These are phyloP conservation scores for Ambastaia sidthimunki DNA, from an alignment of 2,797 vertebrate species.

Conservation along the genomic window DNA sequence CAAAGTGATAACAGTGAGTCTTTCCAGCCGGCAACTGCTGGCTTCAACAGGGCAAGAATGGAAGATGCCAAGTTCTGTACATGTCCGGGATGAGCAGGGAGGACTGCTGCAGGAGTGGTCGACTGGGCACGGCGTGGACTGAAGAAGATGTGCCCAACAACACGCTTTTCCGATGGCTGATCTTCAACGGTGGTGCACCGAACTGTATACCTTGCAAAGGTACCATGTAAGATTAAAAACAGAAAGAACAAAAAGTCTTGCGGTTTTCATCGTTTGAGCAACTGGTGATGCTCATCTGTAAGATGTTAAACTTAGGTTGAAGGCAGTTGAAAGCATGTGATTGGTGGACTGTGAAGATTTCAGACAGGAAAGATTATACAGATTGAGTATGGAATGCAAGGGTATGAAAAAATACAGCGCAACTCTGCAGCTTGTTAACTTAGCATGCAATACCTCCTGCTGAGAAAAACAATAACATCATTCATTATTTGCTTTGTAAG, in stretches of 20 bases:
- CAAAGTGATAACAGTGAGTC: slow-evolving; percentile 36
- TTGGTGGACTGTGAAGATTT: slow-evolving; percentile 2
- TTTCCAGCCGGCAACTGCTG: slow-evolving; percentile 88
- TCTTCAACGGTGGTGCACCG: slow-evolving; percentile 87
- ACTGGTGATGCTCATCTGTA: slow-evolving; percentile 9
- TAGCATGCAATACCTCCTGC: background rate
- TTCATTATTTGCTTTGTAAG: background rate
- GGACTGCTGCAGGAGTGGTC: slow-evolving; percentile 85
- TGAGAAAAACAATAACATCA: background rate
- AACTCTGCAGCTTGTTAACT: slow-evolving; percentile 6
- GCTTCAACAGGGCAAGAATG: slow-evolving; percentile 88
- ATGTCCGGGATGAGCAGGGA: slow-evolving; percentile 84
- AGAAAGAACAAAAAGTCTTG: background rate
- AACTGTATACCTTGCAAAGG: slow-evolving; percentile 90
- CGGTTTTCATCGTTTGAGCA: background rate
- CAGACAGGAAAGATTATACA: slow-evolving; percentile 10
- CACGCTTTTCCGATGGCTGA: slow-evolving; percentile 89
- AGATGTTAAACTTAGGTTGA: background rate
- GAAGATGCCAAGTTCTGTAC: slow-evolving; percentile 87
- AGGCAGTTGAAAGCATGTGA: background rate
- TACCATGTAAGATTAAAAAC: slow-evolving; percentile 51
- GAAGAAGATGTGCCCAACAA: slow-evolving; percentile 87
- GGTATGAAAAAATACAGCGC: background rate
- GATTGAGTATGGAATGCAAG: background rate
- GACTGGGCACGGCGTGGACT: slow-evolving; percentile 86